These are phyloP conservation scores for Andricus grossulariae DNA, from an alignment of 1,140 invertebrate genomes.

Conservation along the genomic window DNA sequence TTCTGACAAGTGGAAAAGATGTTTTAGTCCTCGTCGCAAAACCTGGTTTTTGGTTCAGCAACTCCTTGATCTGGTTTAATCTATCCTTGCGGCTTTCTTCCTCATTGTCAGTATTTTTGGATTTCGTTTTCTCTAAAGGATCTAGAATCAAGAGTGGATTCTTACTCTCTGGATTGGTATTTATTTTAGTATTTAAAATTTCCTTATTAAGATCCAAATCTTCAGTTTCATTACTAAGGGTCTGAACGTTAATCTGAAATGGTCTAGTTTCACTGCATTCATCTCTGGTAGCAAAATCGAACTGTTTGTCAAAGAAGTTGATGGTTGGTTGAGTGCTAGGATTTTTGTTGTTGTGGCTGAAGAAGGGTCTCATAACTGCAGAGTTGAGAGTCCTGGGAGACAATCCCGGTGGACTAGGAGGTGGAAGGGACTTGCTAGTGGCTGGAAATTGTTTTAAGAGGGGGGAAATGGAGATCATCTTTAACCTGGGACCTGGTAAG, in stretches of 20 bases:
- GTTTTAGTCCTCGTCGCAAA: constrained; percentile 66
- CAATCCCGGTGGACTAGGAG: constrained; percentile 66
- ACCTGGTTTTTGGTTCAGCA: constrained; percentile 80
- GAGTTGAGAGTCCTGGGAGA: constrained; percentile 60
- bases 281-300: constrained; percentile 27
- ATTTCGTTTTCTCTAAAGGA: not conserved
- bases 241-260: constrained; percentile 35
- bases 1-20: constrained; percentile 79
- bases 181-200: no score
- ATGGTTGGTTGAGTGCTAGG: not conserved
- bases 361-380: constrained; percentile 48
- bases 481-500: constrained; percentile 59
- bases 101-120: constrained; percentile 45
- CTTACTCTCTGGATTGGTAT: no score
- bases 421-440: constrained; percentile 66
- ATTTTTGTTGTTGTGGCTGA: constrained; percentile 47
- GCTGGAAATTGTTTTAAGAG: constrained; percentile 70
- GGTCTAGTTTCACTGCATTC: constrained; percentile 38
- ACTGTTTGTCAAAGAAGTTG: constrained; percentile 41
- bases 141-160: no score
- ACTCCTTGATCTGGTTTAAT: constrained; percentile 82
- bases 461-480: constrained; percentile 68
- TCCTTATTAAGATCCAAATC: not conserved
- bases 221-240: constrained; percentile 8
- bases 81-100: constrained; percentile 77